Evolutionary conservation across 2,888 invertebrate genomes (phyloP), one percentile per base, ranked within the genome.

Genomic region (Mythimna albipuncta): DNA sequence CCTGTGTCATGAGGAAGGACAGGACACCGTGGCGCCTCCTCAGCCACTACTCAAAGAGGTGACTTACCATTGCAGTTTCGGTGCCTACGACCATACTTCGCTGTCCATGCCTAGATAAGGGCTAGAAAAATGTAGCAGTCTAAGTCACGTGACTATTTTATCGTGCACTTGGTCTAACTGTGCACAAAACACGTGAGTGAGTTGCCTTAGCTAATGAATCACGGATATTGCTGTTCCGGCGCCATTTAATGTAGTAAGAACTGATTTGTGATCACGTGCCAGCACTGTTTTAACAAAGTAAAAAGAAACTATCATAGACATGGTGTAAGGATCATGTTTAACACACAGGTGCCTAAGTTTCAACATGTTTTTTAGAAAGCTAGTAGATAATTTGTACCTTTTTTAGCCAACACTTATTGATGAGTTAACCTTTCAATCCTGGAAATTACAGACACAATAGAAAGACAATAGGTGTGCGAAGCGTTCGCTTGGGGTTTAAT

Each of bases 121-220:
- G 1, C 2, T 19, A 50, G 19, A 13, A 32, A 50, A 38, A 47
- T n/a, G n/a, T 19, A 32, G 7, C 47, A 38, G 5, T 21, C 6
- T 2, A 0, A 4, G 13, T 76, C 38, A 76, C 76, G 67, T 57
- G 55, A 66, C 26, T 16, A 1, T 16, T 0, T 32, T 77, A 77
- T 69, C 21, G 35, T 35, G 13, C 50, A 58, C 41, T 69, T 58
- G 41, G 69, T 77, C n/a, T 58, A 73, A 69, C 50, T 2, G 13
- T 16, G 6, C 26, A 13, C n/a, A n/a, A n/a, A n/a, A 71, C 72
- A 78, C 74, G 72, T 74, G 74, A 21, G 38, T 59, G 26, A 26
- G 26, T 26, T 26, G 7, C 26, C 4, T 32, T 3, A 21, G 19
- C n/a, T 50, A 55, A 21, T 75, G 78, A 75, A 47, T 78, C 79